A percentile compares a stretch with the other conserved stretches of the same genome.
Evolutionary conservation across 2,797 vertebrate species (phyloP).

Genomic region (Acrossocheilus wenchowensis): DNA sequence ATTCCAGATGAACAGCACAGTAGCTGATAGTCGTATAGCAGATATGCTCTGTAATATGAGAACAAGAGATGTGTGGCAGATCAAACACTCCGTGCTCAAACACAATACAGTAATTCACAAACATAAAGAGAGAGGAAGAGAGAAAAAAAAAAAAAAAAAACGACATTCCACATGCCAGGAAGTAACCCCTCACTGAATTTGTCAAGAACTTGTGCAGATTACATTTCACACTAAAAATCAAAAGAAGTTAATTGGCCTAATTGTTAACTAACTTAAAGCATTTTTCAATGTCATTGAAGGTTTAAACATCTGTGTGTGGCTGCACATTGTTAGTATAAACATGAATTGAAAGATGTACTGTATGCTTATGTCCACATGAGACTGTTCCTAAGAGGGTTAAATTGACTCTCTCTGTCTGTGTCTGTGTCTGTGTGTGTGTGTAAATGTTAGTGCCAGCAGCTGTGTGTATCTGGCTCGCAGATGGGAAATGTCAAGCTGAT

Average conservation of each 20-base stretch:
- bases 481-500: conserved; percentile 58
- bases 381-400: not conserved
- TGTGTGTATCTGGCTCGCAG: conserved; percentile 34
- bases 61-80: conserved; percentile 7
- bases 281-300: not conserved
- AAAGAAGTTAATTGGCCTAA: not conserved
- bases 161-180: conserved; percentile 6
- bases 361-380: not conserved
- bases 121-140: not conserved
- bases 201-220: not conserved
- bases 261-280: not conserved
- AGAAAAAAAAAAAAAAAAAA: not conserved
- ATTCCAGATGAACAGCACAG: conserved; percentile 23
- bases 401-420: not conserved
- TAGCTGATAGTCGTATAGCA: conserved; percentile 48
- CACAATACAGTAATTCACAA: conserved; percentile 21
- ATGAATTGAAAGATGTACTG: not conserved
- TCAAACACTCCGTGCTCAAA: conserved; percentile 14
- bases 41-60: conserved; percentile 13
- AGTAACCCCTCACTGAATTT: not conserved
- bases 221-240: not conserved
- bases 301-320: not conserved
- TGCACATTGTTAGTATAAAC: not conserved
- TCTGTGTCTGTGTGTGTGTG: not conserved
- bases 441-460: conserved; percentile 8